Percentiles rank a stretch among this genome's conserved stretches.
These are phyloP conservation scores for Elaphurus davidianus DNA, from an alignment of 2,113 vertebrate genomes.

Conservation along the genomic window DNA sequence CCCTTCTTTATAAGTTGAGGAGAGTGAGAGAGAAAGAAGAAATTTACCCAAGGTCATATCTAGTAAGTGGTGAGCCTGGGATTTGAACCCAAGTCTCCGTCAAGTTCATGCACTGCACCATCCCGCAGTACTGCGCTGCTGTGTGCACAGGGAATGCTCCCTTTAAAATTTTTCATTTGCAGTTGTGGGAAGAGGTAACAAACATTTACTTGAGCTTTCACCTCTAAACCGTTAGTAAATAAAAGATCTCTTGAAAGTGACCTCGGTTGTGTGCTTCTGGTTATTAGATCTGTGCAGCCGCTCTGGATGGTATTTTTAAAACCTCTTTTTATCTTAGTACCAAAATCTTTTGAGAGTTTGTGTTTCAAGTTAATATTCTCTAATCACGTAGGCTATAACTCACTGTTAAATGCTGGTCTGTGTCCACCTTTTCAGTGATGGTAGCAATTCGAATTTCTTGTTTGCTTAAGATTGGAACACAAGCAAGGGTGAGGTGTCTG, in stretches of 20 bases:
- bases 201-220: slow-evolving; percentile 15
- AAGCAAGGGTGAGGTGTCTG: not conserved
- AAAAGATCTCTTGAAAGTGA: not conserved
- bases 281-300: not conserved
- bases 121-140: not conserved
- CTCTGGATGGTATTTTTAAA: not conserved
- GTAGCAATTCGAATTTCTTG: not conserved
- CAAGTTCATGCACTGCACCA: not conserved
- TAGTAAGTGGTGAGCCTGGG: not conserved
- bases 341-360: not conserved
- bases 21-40: not conserved
- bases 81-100: not conserved
- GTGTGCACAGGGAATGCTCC: not conserved
- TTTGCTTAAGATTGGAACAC: not conserved
- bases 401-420: not conserved
- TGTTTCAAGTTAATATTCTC: not conserved
- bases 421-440: not conserved
- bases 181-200: not conserved
- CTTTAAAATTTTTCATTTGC: not conserved
- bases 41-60: not conserved
- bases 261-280: not conserved
- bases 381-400: not conserved
- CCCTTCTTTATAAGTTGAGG: not conserved
- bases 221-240: not conserved
- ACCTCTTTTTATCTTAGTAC: not conserved